Evolutionary conservation across 2,888 invertebrate genomes (phyloP).

Genomic region (Drosophila birchii): DNA sequence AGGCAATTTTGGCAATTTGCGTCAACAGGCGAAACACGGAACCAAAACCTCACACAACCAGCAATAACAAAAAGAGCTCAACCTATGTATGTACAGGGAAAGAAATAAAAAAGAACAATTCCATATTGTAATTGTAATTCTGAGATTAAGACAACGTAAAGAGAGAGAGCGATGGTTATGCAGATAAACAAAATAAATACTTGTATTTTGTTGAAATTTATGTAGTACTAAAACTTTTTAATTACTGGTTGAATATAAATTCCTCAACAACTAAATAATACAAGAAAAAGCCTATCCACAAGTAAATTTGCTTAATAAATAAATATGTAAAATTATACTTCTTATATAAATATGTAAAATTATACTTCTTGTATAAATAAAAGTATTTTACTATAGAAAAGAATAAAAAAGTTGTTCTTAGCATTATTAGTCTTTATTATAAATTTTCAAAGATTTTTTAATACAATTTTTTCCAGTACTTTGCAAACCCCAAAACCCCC

Average conservation of each 20-base stretch:
- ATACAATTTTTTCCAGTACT: slow-evolving; percentile 1
- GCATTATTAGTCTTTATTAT: too few relatives aligned
- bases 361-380: too few relatives aligned
- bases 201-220: too few relatives aligned
- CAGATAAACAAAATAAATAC: background rate
- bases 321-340: too few relatives aligned
- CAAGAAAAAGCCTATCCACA: background rate
- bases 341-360: too few relatives aligned
- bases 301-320: too few relatives aligned
- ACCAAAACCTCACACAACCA: slow-evolving; percentile 37
- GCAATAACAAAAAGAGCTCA: slow-evolving; percentile 28
- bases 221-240: background rate
- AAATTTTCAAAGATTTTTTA: too few relatives aligned
- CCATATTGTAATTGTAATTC: slow-evolving; percentile 10
- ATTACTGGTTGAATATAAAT: background rate
- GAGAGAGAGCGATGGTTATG: background rate
- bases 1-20: slow-evolving; percentile 81
- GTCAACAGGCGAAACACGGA: slow-evolving; percentile 73
- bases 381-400: too few relatives aligned
- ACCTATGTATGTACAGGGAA: slow-evolving; percentile 23
- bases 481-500: slow-evolving; percentile 32
- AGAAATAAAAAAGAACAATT: slow-evolving; percentile 11
- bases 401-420: too few relatives aligned
- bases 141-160: slow-evolving; percentile 3
- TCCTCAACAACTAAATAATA: background rate